Base-by-base conservation (phyloP, 2,888 invertebrate species). In the Protonemura montana region DNA sequence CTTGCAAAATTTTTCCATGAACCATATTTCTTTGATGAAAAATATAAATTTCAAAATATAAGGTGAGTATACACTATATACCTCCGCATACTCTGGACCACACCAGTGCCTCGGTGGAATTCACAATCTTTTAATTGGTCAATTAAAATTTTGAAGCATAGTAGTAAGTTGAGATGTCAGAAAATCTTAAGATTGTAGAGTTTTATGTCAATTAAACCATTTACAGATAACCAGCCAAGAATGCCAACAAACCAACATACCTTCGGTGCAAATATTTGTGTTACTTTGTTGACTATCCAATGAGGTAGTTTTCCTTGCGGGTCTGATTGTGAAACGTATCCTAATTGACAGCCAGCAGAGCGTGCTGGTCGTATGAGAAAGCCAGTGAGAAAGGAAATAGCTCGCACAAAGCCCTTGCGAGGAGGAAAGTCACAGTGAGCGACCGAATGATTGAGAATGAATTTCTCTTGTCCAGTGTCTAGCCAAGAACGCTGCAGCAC, bases 401-500 rank as follows among this genome's bases (percentile, higher is more conserved):
- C 95, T 88, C 94, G 90, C 87, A 98, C 95, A 91, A 94, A 97
- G 83, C 96, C 96, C 90, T 97, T 97, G 90, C 94, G 94, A 0
- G 96, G 96, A 27, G 97, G 97, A 91, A 94, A 96, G 91, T 96
- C 95, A 91, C 95, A 95, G 91, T 98, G 98, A 91, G 94, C 95
- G 87, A 98, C 96, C 41, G 98, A 98, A 92, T 98, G 98, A 92
- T 97, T 97, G 89, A 98, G 93, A 90, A 98, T 96, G 91, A 96
- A 93, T 92, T 97, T 97, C 91, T 98, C 97, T 87, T 94, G 91
- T 30, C 96, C 97, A 83, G 95, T 95, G 91, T 97, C 97, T 88
- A 98, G 92, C 98, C 98, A 98, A 26, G 97, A 97, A 89, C 98
- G 93, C 93, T 97, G 97, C 89, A 97, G 93, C 85, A 98, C 96